Conservation (phyloP, 2,113 vertebrate species). For the Australoheros scitulus region DNA sequence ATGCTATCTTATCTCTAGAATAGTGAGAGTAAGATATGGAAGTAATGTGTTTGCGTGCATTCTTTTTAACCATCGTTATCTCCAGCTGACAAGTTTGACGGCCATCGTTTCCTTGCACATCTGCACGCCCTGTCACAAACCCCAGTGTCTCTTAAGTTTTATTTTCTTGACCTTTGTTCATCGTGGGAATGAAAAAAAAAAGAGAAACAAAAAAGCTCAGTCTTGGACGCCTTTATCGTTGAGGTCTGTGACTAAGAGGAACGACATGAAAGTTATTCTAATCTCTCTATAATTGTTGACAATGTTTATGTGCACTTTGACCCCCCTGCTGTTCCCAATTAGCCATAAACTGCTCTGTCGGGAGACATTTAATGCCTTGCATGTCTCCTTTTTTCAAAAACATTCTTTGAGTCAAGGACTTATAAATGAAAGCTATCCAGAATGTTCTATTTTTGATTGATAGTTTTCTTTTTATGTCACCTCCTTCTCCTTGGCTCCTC, state of each 20-base stretch:
- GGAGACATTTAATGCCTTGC: slow-evolving; percentile 47
- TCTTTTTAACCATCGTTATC: slow-evolving; percentile 61
- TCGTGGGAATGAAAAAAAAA: slow-evolving; percentile 8
- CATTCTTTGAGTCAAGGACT: slow-evolving; percentile 60
- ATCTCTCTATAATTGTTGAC: slow-evolving; percentile 56
- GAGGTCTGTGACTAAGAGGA: slow-evolving; percentile 64
- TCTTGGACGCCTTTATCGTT: slow-evolving; percentile 33
- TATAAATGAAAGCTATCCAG: slow-evolving; percentile 62
- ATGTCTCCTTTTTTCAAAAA: slow-evolving; percentile 68
- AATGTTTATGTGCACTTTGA: slow-evolving; percentile 61
- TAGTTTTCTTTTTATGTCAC: slow-evolving; percentile 39
- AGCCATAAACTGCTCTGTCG: slow-evolving; percentile 41
- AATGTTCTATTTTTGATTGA: slow-evolving; percentile 71
- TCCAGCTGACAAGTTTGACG: slow-evolving; percentile 38
- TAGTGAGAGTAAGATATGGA: slow-evolving; percentile 47
- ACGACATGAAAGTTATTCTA: slow-evolving; percentile 61
- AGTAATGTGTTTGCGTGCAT: slow-evolving; percentile 67
- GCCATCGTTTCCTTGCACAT: slow-evolving; percentile 33
- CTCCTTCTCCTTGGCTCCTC: slow-evolving; percentile 35
- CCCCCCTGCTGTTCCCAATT: slow-evolving; percentile 61
- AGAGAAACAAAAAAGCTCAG: neutral
- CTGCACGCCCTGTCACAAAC: slow-evolving; percentile 23
- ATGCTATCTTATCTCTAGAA: slow-evolving; percentile 60
- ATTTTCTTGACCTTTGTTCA: slow-evolving; percentile 55
- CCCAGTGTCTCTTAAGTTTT: slow-evolving; percentile 17